Evolutionary conservation across 1,140 invertebrate species (phyloP).

Genomic region (Belonocnema kinseyi): DNA sequence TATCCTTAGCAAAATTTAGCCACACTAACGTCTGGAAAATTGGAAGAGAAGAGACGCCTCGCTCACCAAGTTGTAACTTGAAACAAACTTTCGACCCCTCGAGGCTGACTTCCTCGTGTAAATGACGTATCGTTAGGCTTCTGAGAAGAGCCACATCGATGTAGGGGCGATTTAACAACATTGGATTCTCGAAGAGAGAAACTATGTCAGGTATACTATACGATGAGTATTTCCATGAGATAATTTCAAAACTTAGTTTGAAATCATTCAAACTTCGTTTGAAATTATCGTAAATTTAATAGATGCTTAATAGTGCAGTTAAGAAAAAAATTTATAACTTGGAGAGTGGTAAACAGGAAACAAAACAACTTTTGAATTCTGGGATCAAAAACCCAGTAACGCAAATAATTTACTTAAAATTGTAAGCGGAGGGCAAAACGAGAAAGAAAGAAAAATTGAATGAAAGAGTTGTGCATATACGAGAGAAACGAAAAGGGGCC

Average conservation of each 20-base stretch:
- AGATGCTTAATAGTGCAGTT: too few relatives aligned
- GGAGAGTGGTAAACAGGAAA: too few relatives aligned
- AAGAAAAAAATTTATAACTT: too few relatives aligned
- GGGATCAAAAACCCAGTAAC: not conserved
- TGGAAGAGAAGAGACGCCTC: constrained; percentile 40
- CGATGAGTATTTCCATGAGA: not conserved
- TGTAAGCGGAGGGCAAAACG: constrained; percentile 8
- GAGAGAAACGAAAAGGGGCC: constrained; percentile 39
- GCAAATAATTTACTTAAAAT: constrained; percentile 19
- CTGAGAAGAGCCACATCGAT: constrained; percentile 41
- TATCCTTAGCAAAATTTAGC: too few relatives aligned
- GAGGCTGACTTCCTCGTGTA: constrained; percentile 58
- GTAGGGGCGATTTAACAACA: not conserved
- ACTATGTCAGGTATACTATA: not conserved
- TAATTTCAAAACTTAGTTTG: too few relatives aligned
- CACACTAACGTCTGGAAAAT: too few relatives aligned
- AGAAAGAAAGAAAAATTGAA: constrained; percentile 2
- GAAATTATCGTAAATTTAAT: too few relatives aligned
- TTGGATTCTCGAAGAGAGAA: not conserved
- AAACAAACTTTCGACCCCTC: constrained; percentile 60
- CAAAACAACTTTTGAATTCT: not conserved
- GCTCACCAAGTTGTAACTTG: constrained; percentile 56
- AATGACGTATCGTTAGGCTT: constrained; percentile 64
- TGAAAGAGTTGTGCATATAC: constrained; percentile 33
- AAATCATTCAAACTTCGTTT: too few relatives aligned